Evolutionary conservation across 2,888 invertebrate genomes (phyloP), one percentile per base, ranked within the genome.

Genomic region (Patella pellucida): DNA sequence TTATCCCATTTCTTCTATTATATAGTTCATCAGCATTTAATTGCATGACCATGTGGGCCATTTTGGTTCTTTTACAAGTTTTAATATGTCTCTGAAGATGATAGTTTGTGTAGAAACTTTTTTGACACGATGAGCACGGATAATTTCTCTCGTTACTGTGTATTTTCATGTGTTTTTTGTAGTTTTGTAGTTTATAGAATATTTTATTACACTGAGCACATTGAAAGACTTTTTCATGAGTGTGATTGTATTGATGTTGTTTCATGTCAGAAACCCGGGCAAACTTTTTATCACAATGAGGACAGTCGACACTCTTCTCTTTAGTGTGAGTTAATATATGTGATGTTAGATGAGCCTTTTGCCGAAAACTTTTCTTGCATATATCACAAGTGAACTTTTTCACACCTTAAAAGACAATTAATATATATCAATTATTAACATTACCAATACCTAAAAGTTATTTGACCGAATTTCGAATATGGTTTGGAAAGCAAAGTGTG

Each of bases 291-390:
- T 84, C 83, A 81, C 89, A 89, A 81, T 81, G 86, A 7, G 78
- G 75, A 79, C 89, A 89, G 73, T 83, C 81, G 62, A 83, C 81
- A 3, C 82, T 81, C 74, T 86, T 86, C 72, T 83, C 84, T 11
- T 85, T 85, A 9, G 86, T 87, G 78, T 89, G 89, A 0, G 83
- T 84, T 11, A 85, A 76, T 76, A 83, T 78, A 72, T 89, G 89
- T 3, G 83, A 80, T 73, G 85, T 81, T 7, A 89, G 83, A 77
- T 89, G 89, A 12, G 87, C 85, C 76, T 89, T 89, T 84, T 89
- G 89, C 7, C 85, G 81, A 77, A 89, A 89, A 12, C 78, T 78
- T 69, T 84, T 84, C 14, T 81, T 80, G 77, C 89, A 89, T 5
- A 80, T 52, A 7, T 77, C 77, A 81, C 89, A 89, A 14, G 77